These are phyloP conservation scores for Tachina fera DNA, from an alignment of 2,888 invertebrate species.

Conservation along the genomic window DNA sequence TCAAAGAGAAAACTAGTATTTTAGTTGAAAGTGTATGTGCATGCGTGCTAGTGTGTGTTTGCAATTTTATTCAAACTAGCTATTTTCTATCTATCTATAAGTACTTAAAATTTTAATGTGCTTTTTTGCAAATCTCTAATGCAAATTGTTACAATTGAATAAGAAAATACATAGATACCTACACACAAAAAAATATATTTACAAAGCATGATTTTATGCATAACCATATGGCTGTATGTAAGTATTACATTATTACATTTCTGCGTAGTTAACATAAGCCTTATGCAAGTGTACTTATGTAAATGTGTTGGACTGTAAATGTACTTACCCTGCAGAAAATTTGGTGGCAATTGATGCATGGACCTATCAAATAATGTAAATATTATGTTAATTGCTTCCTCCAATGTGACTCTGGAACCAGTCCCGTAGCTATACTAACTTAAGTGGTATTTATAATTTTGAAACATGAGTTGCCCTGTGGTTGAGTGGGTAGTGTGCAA, in stretches of 20 bases:
- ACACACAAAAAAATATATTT: not conserved
- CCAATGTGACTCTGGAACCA: too few species aligned
- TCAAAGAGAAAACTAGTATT: not conserved
- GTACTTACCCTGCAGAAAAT: too few species aligned
- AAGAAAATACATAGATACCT: conserved; percentile 20
- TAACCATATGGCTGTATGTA: not conserved
- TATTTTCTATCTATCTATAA: conserved; percentile 43
- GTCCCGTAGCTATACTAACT: too few species aligned
- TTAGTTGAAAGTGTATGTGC: not conserved
- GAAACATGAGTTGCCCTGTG: too few species aligned
- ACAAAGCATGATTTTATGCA: conserved; percentile 9
- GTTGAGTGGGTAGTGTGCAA: too few species aligned
- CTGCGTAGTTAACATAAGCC: too few species aligned
- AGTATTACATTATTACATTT: too few species aligned
- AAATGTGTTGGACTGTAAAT: not conserved
- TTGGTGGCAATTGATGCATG: too few species aligned
- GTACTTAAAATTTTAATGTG: conserved; percentile 63
- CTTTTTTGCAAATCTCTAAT: conserved; percentile 39
- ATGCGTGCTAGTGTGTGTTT: conserved; percentile 1
- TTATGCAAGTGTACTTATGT: not conserved
- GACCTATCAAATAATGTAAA: too few species aligned
- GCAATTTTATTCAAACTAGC: conserved; percentile 12
- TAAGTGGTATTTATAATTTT: too few species aligned
- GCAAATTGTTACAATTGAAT: conserved; percentile 58
- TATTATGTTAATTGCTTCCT: too few species aligned